phyloP scores from a whole-genome alignment of 2,797 vertebrate genomes.

The Sparidentex hasta region DNA sequence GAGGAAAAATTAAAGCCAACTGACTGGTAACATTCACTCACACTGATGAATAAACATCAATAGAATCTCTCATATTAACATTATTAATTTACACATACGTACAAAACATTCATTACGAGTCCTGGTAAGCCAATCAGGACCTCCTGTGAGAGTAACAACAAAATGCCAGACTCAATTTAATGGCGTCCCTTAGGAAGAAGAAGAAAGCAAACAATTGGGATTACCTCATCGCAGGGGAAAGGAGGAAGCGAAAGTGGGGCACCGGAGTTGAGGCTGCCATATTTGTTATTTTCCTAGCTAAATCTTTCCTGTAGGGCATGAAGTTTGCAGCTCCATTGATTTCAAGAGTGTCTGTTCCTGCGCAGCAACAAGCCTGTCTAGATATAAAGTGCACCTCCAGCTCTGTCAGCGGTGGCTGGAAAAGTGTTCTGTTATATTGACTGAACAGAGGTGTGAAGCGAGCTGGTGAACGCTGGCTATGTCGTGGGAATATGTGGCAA shows the following conservation, averaged over 20 bases:
- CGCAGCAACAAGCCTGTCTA: constrained; percentile 60
- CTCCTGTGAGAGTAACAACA: constrained; percentile 23
- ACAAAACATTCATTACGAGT: constrained; percentile 45
- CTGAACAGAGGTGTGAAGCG: constrained; percentile 45
- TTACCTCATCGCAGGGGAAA: constrained; percentile 57
- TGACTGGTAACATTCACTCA: constrained; percentile 15
- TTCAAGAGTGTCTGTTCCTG: constrained; percentile 61
- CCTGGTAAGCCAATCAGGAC: constrained; percentile 23
- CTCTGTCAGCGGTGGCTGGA: constrained; percentile 50
- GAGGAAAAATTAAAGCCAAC: constrained; percentile 31
- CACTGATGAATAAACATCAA: constrained; percentile 45
- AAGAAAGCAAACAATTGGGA: constrained; percentile 74
- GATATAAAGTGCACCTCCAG: constrained; percentile 58
- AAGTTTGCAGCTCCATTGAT: constrained; percentile 64
- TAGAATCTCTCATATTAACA: constrained; percentile 33
- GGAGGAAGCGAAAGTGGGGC: constrained; percentile 45
- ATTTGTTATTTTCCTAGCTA: constrained; percentile 65
- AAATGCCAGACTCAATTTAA: constrained; percentile 48
- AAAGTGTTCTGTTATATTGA: constrained; percentile 63
- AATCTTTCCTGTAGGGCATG: constrained; percentile 61
- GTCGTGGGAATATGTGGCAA: constrained; percentile 38
- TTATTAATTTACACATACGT: constrained; percentile 45
- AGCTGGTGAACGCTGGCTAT: constrained; percentile 26
- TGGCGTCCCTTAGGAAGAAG: constrained; percentile 43
- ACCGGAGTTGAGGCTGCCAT: constrained; percentile 47